These are phyloP conservation scores for Indri indri DNA, from an alignment of 2,113 vertebrate genomes.

Conservation along the genomic window DNA sequence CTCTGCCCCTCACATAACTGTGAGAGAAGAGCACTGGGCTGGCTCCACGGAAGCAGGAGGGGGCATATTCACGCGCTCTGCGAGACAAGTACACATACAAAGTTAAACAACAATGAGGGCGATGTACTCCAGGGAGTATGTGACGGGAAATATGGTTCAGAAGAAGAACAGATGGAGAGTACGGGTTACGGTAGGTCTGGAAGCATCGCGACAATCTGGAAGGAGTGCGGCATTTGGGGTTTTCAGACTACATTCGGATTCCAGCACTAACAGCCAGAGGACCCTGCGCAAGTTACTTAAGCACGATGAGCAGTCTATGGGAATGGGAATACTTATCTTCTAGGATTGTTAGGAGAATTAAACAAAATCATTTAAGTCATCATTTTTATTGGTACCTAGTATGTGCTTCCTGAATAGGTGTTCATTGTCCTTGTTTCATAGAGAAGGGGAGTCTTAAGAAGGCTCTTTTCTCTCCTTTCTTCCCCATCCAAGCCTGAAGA, in stretches of 20 bases:
- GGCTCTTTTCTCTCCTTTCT: background rate
- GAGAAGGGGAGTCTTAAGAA: background rate
- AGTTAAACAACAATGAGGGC: background rate
- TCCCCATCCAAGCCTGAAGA: background rate
- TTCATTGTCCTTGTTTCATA: background rate
- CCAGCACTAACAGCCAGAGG: background rate
- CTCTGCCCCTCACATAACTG: fast-evolving
- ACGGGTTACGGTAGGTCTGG: background rate
- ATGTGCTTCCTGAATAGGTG: background rate
- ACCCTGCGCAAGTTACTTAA: background rate
- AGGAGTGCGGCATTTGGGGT: background rate
- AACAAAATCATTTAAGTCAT: background rate
- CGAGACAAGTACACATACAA: background rate
- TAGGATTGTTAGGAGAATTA: background rate
- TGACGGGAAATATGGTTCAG: background rate
- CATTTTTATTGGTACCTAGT: background rate
- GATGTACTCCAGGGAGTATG: background rate
- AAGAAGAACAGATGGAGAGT: background rate
- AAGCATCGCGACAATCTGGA: background rate
- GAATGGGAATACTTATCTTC: background rate
- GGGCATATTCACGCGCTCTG: background rate
- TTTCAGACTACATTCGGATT: background rate
- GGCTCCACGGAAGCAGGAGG: background rate
- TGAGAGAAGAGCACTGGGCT: background rate
- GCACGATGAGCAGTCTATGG: background rate